Evolutionary conservation across 2,888 invertebrate genomes (phyloP).

Genomic region (Polyploca ridens): DNA sequence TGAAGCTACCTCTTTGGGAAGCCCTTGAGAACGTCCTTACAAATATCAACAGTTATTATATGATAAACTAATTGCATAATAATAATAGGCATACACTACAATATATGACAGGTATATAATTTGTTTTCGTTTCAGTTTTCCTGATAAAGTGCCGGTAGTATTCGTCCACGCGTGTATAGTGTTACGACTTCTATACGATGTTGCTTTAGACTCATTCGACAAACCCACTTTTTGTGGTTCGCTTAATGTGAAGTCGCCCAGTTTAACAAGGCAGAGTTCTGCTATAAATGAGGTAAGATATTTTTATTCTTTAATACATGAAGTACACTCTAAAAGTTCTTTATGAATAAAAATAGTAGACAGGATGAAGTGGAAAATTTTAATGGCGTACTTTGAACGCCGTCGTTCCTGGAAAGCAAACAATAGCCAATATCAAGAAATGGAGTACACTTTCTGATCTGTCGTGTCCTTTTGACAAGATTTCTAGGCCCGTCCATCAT

Average conservation of each 20-base stretch:
- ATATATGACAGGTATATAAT: constrained; percentile 7
- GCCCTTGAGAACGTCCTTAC: too few species aligned
- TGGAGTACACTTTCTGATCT: background rate
- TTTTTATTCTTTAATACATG: background rate
- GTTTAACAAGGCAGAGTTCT: constrained; percentile 84
- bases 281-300: constrained; percentile 85
- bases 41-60: too few species aligned
- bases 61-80: too few species aligned
- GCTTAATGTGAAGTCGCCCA: constrained; percentile 87
- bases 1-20: too few species aligned
- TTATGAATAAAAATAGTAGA: too few species aligned
- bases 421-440: background rate
- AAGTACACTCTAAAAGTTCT: background rate
- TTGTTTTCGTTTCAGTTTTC: constrained; percentile 80
- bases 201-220: constrained; percentile 97
- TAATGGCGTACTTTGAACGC: too few species aligned
- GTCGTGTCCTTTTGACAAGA: too few species aligned
- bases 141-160: constrained; percentile 89
- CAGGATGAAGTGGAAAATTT: too few species aligned
- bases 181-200: constrained; percentile 95
- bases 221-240: constrained; percentile 90
- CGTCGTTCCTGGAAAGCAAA: too few species aligned
- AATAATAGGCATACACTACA: too few species aligned
- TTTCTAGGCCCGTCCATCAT: too few species aligned
- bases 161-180: constrained; percentile 94